Evolutionary conservation across 2,797 vertebrate species (phyloP), one percentile per base, ranked within the genome.

Genomic region (Enteromius anoplus): DNA sequence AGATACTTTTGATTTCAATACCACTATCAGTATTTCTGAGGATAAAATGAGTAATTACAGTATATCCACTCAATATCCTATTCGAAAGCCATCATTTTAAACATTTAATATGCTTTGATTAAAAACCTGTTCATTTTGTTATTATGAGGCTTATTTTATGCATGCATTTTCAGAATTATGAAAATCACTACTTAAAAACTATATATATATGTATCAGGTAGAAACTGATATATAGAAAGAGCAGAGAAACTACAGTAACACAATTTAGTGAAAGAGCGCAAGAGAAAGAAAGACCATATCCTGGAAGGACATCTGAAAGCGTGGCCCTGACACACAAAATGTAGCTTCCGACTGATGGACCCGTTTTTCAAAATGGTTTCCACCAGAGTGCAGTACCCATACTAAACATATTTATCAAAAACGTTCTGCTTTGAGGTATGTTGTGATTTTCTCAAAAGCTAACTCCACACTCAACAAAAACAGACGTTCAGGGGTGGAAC

Each of bases 341-440:
- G 80, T 21, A 81, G 53, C 69, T 73, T 83, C 40, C 53, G n/a
- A 71, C 64, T 68, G 66, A 65, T 75, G 23, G 62, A 14, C 55
- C 19, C 34, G 12, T 72, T 80, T 84, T 80, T 71, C 55, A 62
- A 84, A 80, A 80, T 80, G 77, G 45, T 62, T 65, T 80, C 26
- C 64, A 76, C 47, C 78, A 70, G 62, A 60, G 47, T 42, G 23
- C 29, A 58, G 75, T 26, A n/a, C 51, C 60, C 73, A 26, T 70
- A 45, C 62, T 75, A 69, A 75, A 83, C 73, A 71, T 77, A 83
- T 86, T 86, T 83, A 80, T 83, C 78, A 83, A 84, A 80, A 80
- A 71, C 78, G 60, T 88, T 86, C 75, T 76, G 75, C 84, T 80
- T 60, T 45, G 71, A 84, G 78, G 75, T 70, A 82, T 87, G 81